Evolutionary conservation across 2,797 vertebrate species (phyloP).

Genomic region (Serranus cabrilla): DNA sequence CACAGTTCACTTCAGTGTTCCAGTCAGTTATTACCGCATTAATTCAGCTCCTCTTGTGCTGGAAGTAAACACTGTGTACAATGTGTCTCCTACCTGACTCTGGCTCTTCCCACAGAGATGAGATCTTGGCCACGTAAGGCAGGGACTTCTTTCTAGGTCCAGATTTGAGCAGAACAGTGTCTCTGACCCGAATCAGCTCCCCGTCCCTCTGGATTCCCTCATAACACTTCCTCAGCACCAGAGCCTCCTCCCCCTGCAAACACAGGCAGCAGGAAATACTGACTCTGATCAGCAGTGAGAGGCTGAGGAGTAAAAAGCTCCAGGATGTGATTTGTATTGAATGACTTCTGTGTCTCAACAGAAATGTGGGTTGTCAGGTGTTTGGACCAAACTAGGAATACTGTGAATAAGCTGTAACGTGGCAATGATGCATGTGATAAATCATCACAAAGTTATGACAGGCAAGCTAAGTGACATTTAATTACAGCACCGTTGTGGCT

Average conservation of each 20-base stretch:
- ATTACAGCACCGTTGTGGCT: slow-evolving; percentile 40
- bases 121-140: slow-evolving; percentile 98
- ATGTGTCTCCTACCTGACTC: slow-evolving; percentile 89
- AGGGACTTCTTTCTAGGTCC: slow-evolving; percentile 97
- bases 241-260: slow-evolving; percentile 91
- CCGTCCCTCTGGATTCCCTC: slow-evolving; percentile 94
- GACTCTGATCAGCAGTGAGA: slow-evolving; percentile 37
- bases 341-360: slow-evolving; percentile 23
- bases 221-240: slow-evolving; percentile 94
- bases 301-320: slow-evolving; percentile 28
- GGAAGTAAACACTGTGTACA: neutral
- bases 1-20: neutral
- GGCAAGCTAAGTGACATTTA: slow-evolving; percentile 43
- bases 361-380: slow-evolving; percentile 21
- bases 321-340: slow-evolving; percentile 39
- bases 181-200: slow-evolving; percentile 94
- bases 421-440: slow-evolving; percentile 18
- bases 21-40: slow-evolving; percentile 5
- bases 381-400: slow-evolving; percentile 20
- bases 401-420: slow-evolving; percentile 11
- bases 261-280: slow-evolving; percentile 56
- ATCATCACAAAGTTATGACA: slow-evolving; percentile 24
- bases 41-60: neutral
- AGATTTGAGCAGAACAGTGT: slow-evolving; percentile 96
- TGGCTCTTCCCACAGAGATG: slow-evolving; percentile 97